A percentile compares a stretch with the other conserved stretches of the same genome.
Conservation (phyloP, 2,888 invertebrate species). For the Synergus gifuensis region DNA sequence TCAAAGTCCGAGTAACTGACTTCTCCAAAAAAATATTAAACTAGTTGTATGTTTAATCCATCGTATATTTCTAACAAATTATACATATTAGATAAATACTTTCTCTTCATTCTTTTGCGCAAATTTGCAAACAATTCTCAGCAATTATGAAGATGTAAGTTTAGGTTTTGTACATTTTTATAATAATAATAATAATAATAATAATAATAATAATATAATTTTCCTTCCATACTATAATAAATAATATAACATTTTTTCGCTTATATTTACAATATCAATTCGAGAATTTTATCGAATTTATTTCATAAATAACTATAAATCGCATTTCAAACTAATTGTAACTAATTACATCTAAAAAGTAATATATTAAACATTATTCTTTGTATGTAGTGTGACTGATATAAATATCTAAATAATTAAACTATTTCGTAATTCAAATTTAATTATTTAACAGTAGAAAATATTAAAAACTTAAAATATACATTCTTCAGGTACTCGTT, state of each 20-base stretch:
- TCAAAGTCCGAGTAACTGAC: too few relatives aligned
- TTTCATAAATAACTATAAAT: background rate
- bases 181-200: background rate
- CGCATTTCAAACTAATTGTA: background rate
- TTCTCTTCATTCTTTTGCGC: background rate
- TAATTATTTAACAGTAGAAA: slow-evolving; percentile 12
- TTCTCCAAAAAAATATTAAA: background rate
- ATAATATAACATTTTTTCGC: background rate
- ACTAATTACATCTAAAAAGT: background rate
- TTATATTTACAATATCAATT: slow-evolving; percentile 1
- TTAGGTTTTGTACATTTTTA: background rate
- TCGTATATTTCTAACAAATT: background rate
- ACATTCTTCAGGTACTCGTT: slow-evolving; percentile 27
- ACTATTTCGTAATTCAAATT: background rate
- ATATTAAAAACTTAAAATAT: slow-evolving; percentile 23
- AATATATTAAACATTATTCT: background rate
- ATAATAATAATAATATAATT: background rate
- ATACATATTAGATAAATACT: background rate
- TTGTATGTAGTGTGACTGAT: background rate
- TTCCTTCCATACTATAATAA: background rate
- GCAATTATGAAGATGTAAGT: background rate
- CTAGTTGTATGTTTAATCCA: background rate
- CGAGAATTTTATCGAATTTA: background rate
- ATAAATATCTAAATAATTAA: background rate
- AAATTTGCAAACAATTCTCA: background rate